Evolutionary conservation across 1,140 invertebrate genomes (phyloP), one percentile per base, ranked within the genome.

Genomic region (Danaus plexippus): DNA sequence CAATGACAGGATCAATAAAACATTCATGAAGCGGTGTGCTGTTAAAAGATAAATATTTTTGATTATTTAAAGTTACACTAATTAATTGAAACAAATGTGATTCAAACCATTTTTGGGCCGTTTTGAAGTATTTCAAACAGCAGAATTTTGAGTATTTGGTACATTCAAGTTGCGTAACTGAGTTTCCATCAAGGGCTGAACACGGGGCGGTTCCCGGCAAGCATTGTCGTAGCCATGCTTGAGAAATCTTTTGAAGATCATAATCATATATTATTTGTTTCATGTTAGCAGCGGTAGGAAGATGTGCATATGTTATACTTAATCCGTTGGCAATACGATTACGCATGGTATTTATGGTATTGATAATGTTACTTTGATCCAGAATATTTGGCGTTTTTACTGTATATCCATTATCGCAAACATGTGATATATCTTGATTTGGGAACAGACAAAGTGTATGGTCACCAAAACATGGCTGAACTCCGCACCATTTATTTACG

Each of bases 211-310:
- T 67, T 8, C 83, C 83, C 46, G 83, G 81, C 9, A 85, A 58
- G 53, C 83, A 86, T 43, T 86, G 83, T 6, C 58, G 64, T 7
- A 86, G 69, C 83, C 83, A 86, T 6, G 67, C 64, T 52, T 61
- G 52, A 11, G 81, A 66, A 54, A 86, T 78, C 44, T 73, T 73
- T 59, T 83, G 66, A 54, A 86, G 69, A 65, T 86, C 83, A 42
- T 66, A 66, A 64, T 85, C 78, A 47, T 86, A 86, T 46, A 68
- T 74, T 2, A 86, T 54, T 71, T 85, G 78, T 50, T 79, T 71
- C 77, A 86, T 85, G 49, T 86, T 80, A n/a, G 75, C 71, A 22
- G 81, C 83, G 46, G 67, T 60, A 42, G 81, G 80, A 47, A 86
- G 69, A 64, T 80, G 72, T n/a, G 52, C 46, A 64, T 85, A 86